These are phyloP conservation scores for Lordiphosa mommai DNA, from an alignment of 1,140 invertebrate genomes.

Conservation along the genomic window DNA sequence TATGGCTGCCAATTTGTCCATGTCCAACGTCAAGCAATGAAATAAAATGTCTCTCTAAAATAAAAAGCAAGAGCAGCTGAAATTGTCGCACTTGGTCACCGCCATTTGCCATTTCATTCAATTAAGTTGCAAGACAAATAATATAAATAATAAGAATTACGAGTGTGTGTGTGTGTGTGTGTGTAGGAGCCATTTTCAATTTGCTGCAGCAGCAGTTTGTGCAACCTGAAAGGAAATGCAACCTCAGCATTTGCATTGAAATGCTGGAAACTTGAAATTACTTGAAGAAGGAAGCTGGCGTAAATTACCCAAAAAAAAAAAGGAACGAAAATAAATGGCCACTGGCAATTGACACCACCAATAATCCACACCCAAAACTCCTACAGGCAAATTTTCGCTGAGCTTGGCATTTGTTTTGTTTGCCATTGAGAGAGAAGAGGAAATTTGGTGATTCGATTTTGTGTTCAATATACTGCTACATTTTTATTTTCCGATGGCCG, in stretches of 20 bases:
- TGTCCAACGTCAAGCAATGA: constrained; percentile 25
- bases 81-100: constrained; percentile 64
- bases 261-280: constrained; percentile 64
- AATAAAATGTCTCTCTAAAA: constrained; percentile 66
- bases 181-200: constrained; percentile 70
- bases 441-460: constrained; percentile 24
- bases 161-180: constrained; percentile 16
- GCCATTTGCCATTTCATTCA: constrained; percentile 73
- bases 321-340: constrained; percentile 45
- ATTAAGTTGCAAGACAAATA: constrained; percentile 75
- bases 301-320: constrained; percentile 66
- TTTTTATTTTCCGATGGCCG: constrained; percentile 28
- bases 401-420: constrained; percentile 66
- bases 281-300: constrained; percentile 44
- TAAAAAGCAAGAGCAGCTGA: constrained; percentile 63
- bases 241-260: constrained; percentile 70
- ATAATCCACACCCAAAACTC: constrained; percentile 55
- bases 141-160: constrained; percentile 53
- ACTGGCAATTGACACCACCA: constrained; percentile 76
- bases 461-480: constrained; percentile 5
- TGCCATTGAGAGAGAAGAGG: constrained; percentile 17
- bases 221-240: constrained; percentile 65
- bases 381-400: constrained; percentile 60
- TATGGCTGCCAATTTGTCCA: constrained; percentile 69
- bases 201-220: constrained; percentile 57